Evolutionary conservation across 2,797 vertebrate genomes (phyloP).

Genomic region (Merluccius polli): DNA sequence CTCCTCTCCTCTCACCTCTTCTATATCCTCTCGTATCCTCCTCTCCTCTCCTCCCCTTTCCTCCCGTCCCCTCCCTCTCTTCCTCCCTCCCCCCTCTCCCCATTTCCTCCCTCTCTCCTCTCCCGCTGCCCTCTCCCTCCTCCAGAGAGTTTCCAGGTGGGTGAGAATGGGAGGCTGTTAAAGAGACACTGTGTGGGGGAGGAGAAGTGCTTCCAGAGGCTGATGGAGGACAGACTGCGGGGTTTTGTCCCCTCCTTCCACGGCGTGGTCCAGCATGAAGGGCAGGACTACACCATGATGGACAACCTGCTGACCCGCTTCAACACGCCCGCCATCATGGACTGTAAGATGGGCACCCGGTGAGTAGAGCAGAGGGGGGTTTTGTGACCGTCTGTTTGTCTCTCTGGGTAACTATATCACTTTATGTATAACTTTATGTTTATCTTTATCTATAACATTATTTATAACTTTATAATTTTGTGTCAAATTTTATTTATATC

Average conservation of each 20-base stretch:
- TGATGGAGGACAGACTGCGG: constrained; percentile 67
- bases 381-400: too few species aligned
- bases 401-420: background rate
- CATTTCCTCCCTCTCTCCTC: background rate
- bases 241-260: constrained; percentile 75
- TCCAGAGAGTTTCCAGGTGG: constrained; percentile 70
- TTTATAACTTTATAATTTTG: too few species aligned
- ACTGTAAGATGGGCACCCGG: constrained; percentile 89
- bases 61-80: background rate
- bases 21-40: background rate
- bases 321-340: constrained; percentile 82
- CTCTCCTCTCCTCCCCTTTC: background rate
- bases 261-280: constrained; percentile 72
- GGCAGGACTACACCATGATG: constrained; percentile 84
- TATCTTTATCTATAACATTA: too few species aligned
- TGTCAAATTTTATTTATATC: too few species aligned
- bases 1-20: background rate
- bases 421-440: too few species aligned
- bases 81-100: too few species aligned
- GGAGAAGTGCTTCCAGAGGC: constrained; percentile 66
- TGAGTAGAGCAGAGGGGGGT: constrained; percentile 39
- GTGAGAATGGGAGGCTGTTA: constrained; percentile 67
- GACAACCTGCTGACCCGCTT: constrained; percentile 83
- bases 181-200: constrained; percentile 72
- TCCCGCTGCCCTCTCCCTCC: background rate